Base-by-base conservation (phyloP, 2,888 invertebrate genomes). In the Gastrophysa polygoni region DNA sequence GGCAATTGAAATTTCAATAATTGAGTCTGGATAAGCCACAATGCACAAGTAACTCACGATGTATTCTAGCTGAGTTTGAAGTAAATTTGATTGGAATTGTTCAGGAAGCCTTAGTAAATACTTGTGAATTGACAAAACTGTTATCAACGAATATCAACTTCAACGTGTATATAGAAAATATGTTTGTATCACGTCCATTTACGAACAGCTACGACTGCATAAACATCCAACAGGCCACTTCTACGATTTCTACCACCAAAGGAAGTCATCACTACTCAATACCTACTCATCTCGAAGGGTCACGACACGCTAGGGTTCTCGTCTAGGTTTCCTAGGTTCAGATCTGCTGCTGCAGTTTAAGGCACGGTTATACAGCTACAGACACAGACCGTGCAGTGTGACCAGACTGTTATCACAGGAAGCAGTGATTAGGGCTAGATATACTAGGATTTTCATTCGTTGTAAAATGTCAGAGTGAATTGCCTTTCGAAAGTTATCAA, bases 321-420 rank as follows among this genome's bases (percentile, higher is more conserved):
- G 21, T 43, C 24, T 24, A 43, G 43, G 28, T 54, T 54, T 20
- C 16, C 54, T 54, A 54, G 43, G 54, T 38, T 54, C 48, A 60
- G 63, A 64, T 73, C 77, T 75, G 67, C 71, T 67, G 68, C 73
- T n/a, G 70, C 74, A 74, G 73, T 74, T 50, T 76, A 79, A 80
- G 79, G 79, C 79, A 79, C 79, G 79, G 79, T 54, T 20, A 77
- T 74, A 79, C 77, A 79, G 75, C 78, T 77, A 79, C 77, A 80
- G 75, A 79, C 78, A 80, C 78, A 80, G 78, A 80, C 80, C 80
- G 80, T 80, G 79, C 80, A 80, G 76, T 77, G 76, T 78, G 76
- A 80, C 78, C 79, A 79, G 77, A 78, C 75, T 77, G 77, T 78
- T 80, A 80, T 80, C 80, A 80, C 80, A 80, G 80, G 77, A 80